Evolutionary conservation across 2,797 vertebrate genomes (phyloP).

Genomic region (Tapera naevia): DNA sequence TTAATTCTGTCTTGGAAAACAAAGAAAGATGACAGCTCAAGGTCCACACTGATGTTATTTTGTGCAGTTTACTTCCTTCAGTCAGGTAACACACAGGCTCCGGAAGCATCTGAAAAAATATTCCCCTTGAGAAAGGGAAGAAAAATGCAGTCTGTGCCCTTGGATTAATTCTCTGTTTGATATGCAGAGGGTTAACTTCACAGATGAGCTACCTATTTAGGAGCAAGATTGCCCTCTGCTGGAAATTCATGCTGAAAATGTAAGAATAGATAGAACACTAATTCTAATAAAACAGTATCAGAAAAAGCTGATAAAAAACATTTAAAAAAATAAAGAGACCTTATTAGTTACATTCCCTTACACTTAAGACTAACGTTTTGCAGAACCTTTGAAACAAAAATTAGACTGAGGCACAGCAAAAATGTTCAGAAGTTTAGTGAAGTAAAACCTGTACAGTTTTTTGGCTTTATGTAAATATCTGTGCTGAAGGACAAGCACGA

Average conservation of each 20-base stretch:
- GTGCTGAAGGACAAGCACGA: background rate
- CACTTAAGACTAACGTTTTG: background rate
- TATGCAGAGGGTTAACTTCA: background rate
- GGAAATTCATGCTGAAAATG: background rate
- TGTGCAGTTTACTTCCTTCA: background rate
- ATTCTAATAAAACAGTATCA: background rate
- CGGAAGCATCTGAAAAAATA: background rate
- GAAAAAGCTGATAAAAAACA: background rate
- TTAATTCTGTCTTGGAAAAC: background rate
- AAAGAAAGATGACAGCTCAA: background rate
- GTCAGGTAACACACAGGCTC: background rate
- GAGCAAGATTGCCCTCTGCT: conserved; percentile 65
- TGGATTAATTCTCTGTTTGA: background rate
- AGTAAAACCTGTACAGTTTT: background rate
- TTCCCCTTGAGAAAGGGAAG: background rate
- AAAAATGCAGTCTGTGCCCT: background rate
- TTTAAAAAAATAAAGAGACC: rapidly evolving
- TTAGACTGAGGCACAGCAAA: background rate
- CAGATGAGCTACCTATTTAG: background rate
- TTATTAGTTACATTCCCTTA: background rate
- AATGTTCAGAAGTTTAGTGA: background rate
- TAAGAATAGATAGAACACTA: background rate
- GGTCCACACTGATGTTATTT: background rate
- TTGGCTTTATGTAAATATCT: background rate
- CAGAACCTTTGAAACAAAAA: background rate